Evolutionary conservation across 53 echinoderm and acorn worm genomes (phyloP), one percentile per base, ranked within the genome.

Genomic region (Paracentrotus lividus): DNA sequence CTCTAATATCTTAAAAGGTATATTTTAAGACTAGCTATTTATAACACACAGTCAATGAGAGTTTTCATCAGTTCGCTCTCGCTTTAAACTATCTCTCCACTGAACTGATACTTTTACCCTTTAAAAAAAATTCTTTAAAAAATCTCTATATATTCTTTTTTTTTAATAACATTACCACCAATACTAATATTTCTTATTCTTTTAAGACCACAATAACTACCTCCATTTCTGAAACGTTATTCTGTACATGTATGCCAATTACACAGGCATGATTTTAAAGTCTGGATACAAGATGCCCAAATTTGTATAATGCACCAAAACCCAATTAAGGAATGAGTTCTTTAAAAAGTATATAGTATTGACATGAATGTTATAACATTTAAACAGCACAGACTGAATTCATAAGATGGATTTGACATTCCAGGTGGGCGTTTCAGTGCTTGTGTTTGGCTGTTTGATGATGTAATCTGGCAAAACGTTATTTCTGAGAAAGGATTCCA

Each of bases 331-430:
- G 8, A 27, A 64, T 9, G 64, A 31, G 64, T 64, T 64, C 31
- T 64, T 64, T 29, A 0, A 29, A 8, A 27, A 0, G 20, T 6
- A 59, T 20, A 0, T 64, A 29, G 29, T 29, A 27, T 29, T 64
- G 64, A 64, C 31, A 64, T 18, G 12, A 29, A 9, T 8, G 64
- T 8, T 10, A 21, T 36, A 42, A 76, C 42, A 76, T 76, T 76
- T 23, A 76, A 76, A 76, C 76, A 76, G 76, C 76, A 76, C 18
- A 42, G 31, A 76, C 38, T 76, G 36, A 4, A 40, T 40, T 76
- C 76, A 76, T 42, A 5, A 1, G 27, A 42, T 76, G 38, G 18
- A 76, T 40, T 40, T 76, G 76, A 76, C 76, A 76, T 76, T 76
- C 23, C 4, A 42, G 7, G 40, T 16, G 21, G 42, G 42, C 36